A percentile compares a stretch with the other conserved stretches of the same genome.
phyloP scores from a whole-genome alignment of 1,140 invertebrate species.

The Pseudomyrmex flavicornis region DNA sequence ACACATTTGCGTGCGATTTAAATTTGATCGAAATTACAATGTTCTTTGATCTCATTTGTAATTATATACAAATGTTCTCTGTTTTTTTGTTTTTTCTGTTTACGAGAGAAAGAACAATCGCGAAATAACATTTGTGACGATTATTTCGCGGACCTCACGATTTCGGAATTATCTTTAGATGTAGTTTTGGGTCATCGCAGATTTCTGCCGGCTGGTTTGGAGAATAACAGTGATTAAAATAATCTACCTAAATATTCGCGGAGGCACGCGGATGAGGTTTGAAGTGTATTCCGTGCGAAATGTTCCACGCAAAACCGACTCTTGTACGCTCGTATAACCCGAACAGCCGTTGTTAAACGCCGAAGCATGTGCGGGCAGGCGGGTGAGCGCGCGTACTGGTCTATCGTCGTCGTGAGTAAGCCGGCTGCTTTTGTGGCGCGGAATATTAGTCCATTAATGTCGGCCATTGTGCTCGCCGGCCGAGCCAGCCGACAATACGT shows the following conservation, averaged over 20 bases:
- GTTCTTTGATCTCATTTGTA: not conserved
- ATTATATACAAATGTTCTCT: not conserved
- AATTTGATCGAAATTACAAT: not conserved
- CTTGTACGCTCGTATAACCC: conserved; percentile 1
- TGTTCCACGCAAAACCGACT: conserved; percentile 1
- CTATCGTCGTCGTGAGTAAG: conserved; percentile 43
- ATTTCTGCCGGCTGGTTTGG: not conserved
- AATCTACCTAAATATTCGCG: not conserved
- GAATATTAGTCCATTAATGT: conserved; percentile 77
- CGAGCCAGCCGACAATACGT: conserved; percentile 77
- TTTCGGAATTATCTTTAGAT: not conserved
- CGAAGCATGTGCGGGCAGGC: conserved; percentile 37
- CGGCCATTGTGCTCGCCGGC: conserved; percentile 68
- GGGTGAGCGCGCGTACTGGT: conserved; percentile 54
- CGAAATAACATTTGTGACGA: not conserved
- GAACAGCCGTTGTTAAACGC: conserved; percentile 59
- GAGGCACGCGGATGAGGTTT: not conserved
- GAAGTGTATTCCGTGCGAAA: conserved; percentile 23
- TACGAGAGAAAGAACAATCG: not conserved
- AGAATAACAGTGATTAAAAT: not conserved
- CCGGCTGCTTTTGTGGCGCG: conserved; percentile 70
- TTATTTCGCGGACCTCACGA: not conserved
- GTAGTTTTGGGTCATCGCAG: not conserved
- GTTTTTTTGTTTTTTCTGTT: not conserved
- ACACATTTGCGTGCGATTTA: not conserved